Percentiles rank a stretch among this genome's conserved stretches.
Conservation (phyloP, 1,140 invertebrate genomes). For the Drepana arcuata region DNA sequence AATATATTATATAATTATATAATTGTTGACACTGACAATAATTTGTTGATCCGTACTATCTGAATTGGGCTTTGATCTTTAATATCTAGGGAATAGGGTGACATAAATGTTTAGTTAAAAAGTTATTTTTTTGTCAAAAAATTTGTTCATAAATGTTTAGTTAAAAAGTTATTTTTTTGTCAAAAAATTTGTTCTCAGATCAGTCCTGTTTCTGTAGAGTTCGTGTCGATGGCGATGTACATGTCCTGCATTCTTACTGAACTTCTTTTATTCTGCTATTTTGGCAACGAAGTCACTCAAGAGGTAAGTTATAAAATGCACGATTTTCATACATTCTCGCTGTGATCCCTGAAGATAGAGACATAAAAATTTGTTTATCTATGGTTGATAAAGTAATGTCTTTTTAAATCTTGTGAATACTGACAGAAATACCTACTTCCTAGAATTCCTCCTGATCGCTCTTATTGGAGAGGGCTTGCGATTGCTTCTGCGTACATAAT, state of each 20-base stretch:
- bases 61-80: no score
- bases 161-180: no score
- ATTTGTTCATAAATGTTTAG: no score
- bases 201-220: slow-evolving; percentile 29
- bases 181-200: no score
- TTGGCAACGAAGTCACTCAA: slow-evolving; percentile 35
- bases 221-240: slow-evolving; percentile 39
- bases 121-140: no score
- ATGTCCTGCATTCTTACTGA: slow-evolving; percentile 34
- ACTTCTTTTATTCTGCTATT: slow-evolving; percentile 36
- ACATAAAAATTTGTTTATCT: background rate
- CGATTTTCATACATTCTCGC: background rate
- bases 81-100: no score
- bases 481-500: background rate
- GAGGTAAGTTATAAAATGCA: slow-evolving; percentile 21
- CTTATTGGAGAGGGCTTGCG: background rate
- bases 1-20: background rate
- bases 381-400: background rate
- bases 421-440: background rate
- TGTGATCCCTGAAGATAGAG: background rate
- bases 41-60: no score
- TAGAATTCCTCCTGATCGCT: background rate
- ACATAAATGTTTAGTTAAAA: no score
- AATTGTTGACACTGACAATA: slow-evolving; percentile 1
- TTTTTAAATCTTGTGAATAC: background rate